Evolutionary conservation across 1,140 invertebrate species (phyloP).

Genomic region (Aradophagus sp.): DNA sequence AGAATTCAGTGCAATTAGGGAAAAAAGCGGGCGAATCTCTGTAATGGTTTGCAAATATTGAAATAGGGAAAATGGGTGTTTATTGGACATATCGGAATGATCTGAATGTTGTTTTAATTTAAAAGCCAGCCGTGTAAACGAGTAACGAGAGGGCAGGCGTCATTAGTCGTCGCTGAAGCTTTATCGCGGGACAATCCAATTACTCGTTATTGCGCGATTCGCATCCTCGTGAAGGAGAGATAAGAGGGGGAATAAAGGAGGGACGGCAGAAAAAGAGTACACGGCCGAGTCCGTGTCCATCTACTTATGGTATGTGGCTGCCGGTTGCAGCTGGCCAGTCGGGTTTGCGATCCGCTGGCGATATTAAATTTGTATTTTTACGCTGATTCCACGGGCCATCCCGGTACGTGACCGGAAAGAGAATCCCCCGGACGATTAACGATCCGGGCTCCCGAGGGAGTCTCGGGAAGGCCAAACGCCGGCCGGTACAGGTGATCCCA

Average conservation of each 20-base stretch:
- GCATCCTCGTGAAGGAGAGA: conserved; percentile 44
- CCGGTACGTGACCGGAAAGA: conserved; percentile 73
- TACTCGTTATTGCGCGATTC: conserved; percentile 55
- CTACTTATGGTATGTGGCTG: conserved; percentile 61
- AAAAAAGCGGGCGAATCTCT: too few species aligned
- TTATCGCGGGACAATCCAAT: conserved; percentile 54
- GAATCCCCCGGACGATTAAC: conserved; percentile 75
- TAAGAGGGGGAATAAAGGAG: conserved; percentile 41
- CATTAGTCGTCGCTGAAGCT: conserved; percentile 54
- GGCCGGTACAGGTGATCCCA: conserved; percentile 53
- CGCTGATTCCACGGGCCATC: conserved; percentile 76
- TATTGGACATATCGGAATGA: conserved; percentile 23
- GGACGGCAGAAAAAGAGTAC: conserved; percentile 43
- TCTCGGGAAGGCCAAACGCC: conserved; percentile 47
- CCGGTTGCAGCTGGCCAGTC: conserved; percentile 60
- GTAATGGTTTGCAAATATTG: conserved; percentile 9
- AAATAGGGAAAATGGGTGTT: conserved; percentile 23
- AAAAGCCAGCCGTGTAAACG: conserved; percentile 25
- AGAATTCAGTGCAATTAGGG: too few species aligned
- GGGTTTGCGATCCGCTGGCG: conserved; percentile 55
- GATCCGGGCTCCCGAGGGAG: conserved; percentile 71
- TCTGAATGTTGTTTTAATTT: conserved; percentile 50
- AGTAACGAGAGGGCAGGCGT: conserved; percentile 35
- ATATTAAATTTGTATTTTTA: conserved; percentile 77
- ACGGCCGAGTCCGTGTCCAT: conserved; percentile 43